phyloP scores from a whole-genome alignment of 2,797 vertebrate genomes.

The Pachyuromys duprasi region DNA sequence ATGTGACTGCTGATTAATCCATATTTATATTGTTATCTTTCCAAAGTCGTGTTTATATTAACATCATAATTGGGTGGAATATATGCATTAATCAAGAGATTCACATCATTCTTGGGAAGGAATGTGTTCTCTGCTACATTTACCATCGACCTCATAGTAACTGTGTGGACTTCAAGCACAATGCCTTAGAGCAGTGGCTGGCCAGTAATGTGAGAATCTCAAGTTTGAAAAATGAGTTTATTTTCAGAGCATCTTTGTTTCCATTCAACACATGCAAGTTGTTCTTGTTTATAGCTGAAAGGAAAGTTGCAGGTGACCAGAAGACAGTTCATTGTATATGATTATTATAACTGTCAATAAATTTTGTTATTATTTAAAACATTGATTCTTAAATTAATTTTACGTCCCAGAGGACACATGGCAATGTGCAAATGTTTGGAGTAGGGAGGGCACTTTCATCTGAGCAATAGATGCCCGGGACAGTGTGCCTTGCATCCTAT shows the following conservation, averaged over 20 bases:
- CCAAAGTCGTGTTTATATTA: slow-evolving; percentile 74
- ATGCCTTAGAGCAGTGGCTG: background rate
- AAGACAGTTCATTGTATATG: background rate
- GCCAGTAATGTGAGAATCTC: background rate
- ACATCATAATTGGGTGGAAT: slow-evolving; percentile 68
- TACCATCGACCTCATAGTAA: background rate
- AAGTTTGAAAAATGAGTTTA: background rate
- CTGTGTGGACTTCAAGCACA: background rate
- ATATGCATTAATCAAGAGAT: slow-evolving; percentile 62
- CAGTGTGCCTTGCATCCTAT: background rate
- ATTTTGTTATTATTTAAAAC: slow-evolving; percentile 21
- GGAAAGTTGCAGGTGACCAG: background rate
- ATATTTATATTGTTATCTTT: slow-evolving; percentile 76
- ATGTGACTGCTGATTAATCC: slow-evolving; percentile 68
- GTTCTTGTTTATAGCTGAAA: background rate
- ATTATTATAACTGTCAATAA: background rate
- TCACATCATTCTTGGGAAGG: slow-evolving; percentile 17
- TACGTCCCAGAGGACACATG: background rate
- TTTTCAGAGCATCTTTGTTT: background rate
- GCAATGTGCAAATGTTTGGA: background rate
- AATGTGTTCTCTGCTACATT: slow-evolving; percentile 39
- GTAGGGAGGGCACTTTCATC: background rate
- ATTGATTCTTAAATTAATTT: background rate
- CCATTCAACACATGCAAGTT: background rate
- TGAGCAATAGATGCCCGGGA: background rate